Percentiles rank a stretch among this genome's conserved stretches.
These are phyloP conservation scores for Marmota flaviventris DNA, from an alignment of 2,113 vertebrate species.

Conservation along the genomic window DNA sequence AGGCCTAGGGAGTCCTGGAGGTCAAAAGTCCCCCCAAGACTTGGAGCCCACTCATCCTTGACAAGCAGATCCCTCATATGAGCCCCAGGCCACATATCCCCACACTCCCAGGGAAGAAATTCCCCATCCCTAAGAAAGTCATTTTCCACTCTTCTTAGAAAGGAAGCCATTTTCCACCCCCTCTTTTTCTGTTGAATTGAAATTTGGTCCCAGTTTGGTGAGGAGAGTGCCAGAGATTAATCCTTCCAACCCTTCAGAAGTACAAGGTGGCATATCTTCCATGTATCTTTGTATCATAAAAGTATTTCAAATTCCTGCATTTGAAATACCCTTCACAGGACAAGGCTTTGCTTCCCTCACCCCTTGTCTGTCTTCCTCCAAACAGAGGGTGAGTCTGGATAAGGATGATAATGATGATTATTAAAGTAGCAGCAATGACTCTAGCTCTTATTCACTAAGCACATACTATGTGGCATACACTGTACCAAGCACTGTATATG, in stretches of 20 bases:
- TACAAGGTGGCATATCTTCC: neutral
- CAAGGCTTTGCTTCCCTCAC: neutral
- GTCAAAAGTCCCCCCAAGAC: neutral
- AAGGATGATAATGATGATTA: neutral
- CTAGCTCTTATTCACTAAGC: neutral
- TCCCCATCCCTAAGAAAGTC: neutral
- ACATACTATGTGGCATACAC: neutral
- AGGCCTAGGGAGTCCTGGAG: neutral
- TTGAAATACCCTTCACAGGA: neutral
- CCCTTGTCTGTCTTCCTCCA: neutral
- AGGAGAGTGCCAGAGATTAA: neutral
- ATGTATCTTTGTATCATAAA: neutral
- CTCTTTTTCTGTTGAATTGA: neutral
- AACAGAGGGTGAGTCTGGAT: neutral
- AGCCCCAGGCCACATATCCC: neutral
- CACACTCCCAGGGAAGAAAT: neutral
- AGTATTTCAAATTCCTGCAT: neutral
- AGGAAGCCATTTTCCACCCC: neutral
- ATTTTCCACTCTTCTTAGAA: no score
- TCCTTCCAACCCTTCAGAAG: neutral
- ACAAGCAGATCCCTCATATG: neutral
- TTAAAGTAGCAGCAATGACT: neutral
- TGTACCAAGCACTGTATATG: neutral
- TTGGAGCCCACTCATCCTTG: neutral
- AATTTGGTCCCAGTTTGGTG: neutral